Percentiles rank a stretch among this genome's conserved stretches.
phyloP scores from a whole-genome alignment of 1,140 invertebrate species.

The Polypedilum pembai region DNA sequence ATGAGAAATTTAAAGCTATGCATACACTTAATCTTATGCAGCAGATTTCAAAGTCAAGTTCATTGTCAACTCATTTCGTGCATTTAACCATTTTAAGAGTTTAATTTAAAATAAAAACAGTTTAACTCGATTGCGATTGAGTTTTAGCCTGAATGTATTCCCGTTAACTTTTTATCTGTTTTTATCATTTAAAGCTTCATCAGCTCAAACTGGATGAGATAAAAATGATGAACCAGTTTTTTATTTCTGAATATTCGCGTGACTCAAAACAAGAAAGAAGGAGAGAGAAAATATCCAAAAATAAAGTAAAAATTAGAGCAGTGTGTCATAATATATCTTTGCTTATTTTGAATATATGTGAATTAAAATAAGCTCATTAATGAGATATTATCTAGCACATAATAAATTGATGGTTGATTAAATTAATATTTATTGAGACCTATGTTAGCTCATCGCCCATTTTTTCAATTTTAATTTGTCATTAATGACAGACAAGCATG shows the following conservation, averaged over 20 bases:
- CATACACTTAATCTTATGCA: background rate
- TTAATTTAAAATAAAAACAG: too few species aligned
- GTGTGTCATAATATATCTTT: background rate
- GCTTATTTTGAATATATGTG: too few species aligned
- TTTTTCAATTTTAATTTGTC: slow-evolving; percentile 13
- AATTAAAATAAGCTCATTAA: too few species aligned
- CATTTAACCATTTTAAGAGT: too few species aligned
- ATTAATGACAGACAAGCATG: slow-evolving; percentile 25
- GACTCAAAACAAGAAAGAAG: background rate
- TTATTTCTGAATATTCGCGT: background rate
- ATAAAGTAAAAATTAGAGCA: background rate
- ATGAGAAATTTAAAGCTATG: background rate
- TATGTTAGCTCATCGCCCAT: background rate
- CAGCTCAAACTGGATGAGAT: too few species aligned
- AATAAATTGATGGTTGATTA: too few species aligned
- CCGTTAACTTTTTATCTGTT: too few species aligned
- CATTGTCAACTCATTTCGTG: background rate
- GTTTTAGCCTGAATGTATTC: too few species aligned
- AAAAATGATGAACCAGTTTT: too few species aligned
- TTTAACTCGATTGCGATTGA: too few species aligned
- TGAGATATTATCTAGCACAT: too few species aligned
- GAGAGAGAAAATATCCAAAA: background rate
- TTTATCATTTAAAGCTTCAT: too few species aligned
- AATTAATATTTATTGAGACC: background rate
- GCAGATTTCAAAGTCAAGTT: slow-evolving; percentile 11